Evolutionary conservation across 2,797 vertebrate genomes (phyloP).

Genomic region (Parauchenoglanis punctatus): DNA sequence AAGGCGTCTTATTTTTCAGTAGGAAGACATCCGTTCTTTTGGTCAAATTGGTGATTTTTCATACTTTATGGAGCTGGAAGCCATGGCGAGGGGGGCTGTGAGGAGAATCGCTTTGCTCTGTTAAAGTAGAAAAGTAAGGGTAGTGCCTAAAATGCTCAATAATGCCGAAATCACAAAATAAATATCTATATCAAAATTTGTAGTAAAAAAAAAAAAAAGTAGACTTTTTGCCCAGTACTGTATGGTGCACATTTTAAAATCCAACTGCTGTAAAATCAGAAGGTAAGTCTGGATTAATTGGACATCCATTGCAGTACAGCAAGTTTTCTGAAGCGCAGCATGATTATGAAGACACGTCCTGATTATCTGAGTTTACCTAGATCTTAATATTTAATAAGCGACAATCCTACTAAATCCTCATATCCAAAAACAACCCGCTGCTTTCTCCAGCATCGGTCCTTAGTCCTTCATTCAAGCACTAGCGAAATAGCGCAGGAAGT

Average conservation of each 20-base stretch:
- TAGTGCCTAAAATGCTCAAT: no score
- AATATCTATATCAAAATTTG: neutral
- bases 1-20: neutral
- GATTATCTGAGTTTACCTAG: conserved; percentile 53
- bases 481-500: neutral
- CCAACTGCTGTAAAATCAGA: neutral
- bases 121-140: neutral
- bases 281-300: conserved; percentile 2
- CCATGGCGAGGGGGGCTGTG: neutral
- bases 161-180: no score
- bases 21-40: neutral
- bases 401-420: conserved; percentile 56
- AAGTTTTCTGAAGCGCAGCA: conserved; percentile 18
- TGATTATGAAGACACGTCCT: conserved; percentile 35
- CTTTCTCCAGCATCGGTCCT: neutral
- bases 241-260: neutral
- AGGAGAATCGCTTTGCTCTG: neutral
- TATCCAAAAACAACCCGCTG: conserved; percentile 32
- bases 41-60: neutral
- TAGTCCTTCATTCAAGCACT: neutral
- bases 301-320: neutral
- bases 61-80: neutral
- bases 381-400: conserved; percentile 61
- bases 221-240: no score
- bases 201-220: no score